A percentile compares a stretch with the other conserved stretches of the same genome.
These are phyloP conservation scores for Gonioctena quinquepunctata DNA, from an alignment of 1,140 invertebrate genomes.

Conservation along the genomic window DNA sequence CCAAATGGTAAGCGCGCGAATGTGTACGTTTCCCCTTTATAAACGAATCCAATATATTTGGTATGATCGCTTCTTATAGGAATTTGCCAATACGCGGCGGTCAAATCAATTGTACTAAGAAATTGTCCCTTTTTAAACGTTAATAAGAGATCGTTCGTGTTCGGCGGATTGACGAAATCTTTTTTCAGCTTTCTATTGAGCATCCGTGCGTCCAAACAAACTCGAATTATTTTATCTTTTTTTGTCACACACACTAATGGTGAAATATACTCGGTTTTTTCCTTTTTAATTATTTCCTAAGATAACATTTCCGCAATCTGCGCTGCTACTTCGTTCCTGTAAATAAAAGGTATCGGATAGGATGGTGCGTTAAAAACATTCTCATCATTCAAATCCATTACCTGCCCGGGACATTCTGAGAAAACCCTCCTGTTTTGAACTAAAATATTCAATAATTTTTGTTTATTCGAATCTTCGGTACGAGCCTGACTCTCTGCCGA, in stretches of 20 bases:
- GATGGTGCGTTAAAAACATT: neutral
- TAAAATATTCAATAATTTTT: neutral
- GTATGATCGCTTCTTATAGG: neutral
- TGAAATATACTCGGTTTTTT: conserved; percentile 10
- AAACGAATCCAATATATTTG: conserved; percentile 1
- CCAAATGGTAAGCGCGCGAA: conserved; percentile 2
- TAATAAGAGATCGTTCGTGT: conserved; percentile 4
- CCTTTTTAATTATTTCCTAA: neutral
- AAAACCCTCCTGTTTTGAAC: neutral
- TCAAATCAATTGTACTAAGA: conserved; percentile 8
- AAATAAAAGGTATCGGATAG: conserved; percentile 3
- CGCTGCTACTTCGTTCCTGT: neutral
- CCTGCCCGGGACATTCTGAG: conserved; percentile 1
- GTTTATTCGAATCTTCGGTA: neutral
- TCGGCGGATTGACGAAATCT: neutral
- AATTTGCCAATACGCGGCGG: conserved; percentile 12
- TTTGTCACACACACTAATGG: conserved; percentile 3
- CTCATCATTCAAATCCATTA: neutral
- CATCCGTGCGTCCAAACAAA: conserved; percentile 10
- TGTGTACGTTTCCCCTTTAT: neutral
- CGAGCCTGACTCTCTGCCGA: too few relatives aligned
- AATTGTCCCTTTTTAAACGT: conserved; percentile 2
- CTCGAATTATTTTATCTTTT: conserved; percentile 1
- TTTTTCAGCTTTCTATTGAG: conserved; percentile 5
- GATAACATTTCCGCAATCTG: conserved; percentile 10